phyloP scores from a whole-genome alignment of 2,888 invertebrate genomes.

The Periphyllus acericola region DNA sequence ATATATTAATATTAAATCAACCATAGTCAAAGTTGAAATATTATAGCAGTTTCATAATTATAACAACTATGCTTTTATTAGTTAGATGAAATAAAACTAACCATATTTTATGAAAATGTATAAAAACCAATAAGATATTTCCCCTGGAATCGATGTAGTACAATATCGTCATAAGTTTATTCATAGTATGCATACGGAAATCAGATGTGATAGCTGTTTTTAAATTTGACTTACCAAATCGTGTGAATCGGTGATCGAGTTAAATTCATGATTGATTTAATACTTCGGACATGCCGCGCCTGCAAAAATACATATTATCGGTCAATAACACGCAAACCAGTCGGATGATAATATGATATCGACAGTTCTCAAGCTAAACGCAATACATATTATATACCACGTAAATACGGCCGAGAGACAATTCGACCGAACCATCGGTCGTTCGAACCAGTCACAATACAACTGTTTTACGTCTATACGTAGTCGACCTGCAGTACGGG shows the following conservation, averaged over 20 bases:
- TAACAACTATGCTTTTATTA: background rate
- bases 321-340: background rate
- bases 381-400: no score
- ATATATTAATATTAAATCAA: slow-evolving; percentile 10
- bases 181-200: background rate
- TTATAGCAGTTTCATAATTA: background rate
- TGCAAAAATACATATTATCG: background rate
- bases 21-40: background rate
- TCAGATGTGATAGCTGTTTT: background rate
- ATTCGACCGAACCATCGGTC: no score
- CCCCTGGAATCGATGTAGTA: background rate
- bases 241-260: background rate
- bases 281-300: background rate
- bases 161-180: background rate
- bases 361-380: background rate
- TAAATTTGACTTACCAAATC: background rate
- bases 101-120: background rate
- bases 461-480: no score
- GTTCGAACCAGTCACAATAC: no score
- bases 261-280: background rate
- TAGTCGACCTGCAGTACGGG: no score
- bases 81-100: background rate
- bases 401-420: no score
- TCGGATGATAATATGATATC: background rate
- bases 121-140: background rate